These are phyloP conservation scores for Drosophila borborema DNA, from an alignment of 2,888 invertebrate genomes.

Conservation along the genomic window DNA sequence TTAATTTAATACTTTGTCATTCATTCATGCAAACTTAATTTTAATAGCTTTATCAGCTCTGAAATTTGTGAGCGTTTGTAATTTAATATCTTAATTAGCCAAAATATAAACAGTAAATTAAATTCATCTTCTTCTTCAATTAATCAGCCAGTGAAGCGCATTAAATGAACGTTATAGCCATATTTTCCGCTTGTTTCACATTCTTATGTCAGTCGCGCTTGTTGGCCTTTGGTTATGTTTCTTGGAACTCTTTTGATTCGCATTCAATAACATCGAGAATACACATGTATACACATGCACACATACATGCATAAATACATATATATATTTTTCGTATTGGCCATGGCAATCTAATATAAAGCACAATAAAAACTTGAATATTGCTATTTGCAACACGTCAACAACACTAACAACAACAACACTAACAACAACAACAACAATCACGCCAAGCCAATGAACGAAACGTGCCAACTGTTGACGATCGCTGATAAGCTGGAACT, in stretches of 20 bases:
- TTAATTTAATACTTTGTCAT: neutral
- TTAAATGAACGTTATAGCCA: slow-evolving; percentile 35
- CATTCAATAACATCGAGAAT: slow-evolving; percentile 65
- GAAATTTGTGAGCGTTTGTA: neutral
- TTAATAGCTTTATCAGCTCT: neutral
- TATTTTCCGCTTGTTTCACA: slow-evolving; percentile 1
- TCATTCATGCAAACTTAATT: neutral
- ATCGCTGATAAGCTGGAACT: slow-evolving; percentile 68
- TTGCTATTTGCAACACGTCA: slow-evolving; percentile 79
- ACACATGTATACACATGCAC: slow-evolving; percentile 37
- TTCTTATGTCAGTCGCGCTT: slow-evolving; percentile 33
- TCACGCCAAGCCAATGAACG: slow-evolving; percentile 76
- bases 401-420: slow-evolving; percentile 53
- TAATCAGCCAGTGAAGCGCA: slow-evolving; percentile 27
- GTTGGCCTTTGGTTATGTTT: slow-evolving; percentile 51
- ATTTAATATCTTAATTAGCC: neutral
- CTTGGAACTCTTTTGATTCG: slow-evolving; percentile 72
- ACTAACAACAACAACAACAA: slow-evolving; percentile 53
- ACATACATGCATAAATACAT: slow-evolving; percentile 26
- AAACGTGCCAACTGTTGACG: slow-evolving; percentile 79
- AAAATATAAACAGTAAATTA: neutral
- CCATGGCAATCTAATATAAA: slow-evolving; percentile 78
- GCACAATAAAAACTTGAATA: slow-evolving; percentile 80
- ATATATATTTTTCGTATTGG: slow-evolving; percentile 65
- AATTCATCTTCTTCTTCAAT: neutral